Evolutionary conservation across 2,797 vertebrate genomes (phyloP).

Genomic region (Neoniphon sammara): DNA sequence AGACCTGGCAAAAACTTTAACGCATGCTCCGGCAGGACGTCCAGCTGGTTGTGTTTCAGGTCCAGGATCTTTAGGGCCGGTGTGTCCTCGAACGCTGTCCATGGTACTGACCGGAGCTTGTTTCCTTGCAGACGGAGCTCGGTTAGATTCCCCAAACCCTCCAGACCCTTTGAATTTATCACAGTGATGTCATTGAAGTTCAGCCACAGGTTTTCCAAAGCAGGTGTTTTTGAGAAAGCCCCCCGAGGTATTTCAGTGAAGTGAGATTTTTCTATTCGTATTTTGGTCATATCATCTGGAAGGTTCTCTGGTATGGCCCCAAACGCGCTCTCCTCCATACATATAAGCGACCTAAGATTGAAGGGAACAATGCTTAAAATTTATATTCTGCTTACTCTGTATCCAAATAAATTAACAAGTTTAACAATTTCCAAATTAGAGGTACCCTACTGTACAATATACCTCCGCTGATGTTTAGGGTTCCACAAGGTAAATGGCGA

Average conservation of each 20-base stretch:
- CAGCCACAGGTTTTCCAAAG: conserved; percentile 91
- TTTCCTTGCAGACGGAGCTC: conserved; percentile 94
- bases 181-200: conserved; percentile 93
- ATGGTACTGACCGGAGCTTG: conserved; percentile 89
- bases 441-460: not conserved
- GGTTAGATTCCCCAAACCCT: conserved; percentile 84
- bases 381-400: not conserved
- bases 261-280: conserved; percentile 92
- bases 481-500: not conserved
- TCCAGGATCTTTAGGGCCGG: conserved; percentile 88
- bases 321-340: conserved; percentile 86
- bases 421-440: not conserved
- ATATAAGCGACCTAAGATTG: conserved; percentile 86
- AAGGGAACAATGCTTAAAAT: conserved; percentile 25
- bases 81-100: conserved; percentile 91
- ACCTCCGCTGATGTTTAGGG: not conserved
- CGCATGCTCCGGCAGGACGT: conserved; percentile 90
- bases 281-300: conserved; percentile 87
- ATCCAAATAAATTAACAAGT: not conserved
- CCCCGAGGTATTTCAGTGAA: conserved; percentile 88
- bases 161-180: conserved; percentile 88
- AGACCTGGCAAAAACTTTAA: conserved; percentile 87
- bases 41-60: conserved; percentile 91
- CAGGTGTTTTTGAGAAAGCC: conserved; percentile 81
- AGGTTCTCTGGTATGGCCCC: conserved; percentile 86